Evolutionary conservation across 2,888 invertebrate genomes (phyloP).

Genomic region (Gordius sp.): DNA sequence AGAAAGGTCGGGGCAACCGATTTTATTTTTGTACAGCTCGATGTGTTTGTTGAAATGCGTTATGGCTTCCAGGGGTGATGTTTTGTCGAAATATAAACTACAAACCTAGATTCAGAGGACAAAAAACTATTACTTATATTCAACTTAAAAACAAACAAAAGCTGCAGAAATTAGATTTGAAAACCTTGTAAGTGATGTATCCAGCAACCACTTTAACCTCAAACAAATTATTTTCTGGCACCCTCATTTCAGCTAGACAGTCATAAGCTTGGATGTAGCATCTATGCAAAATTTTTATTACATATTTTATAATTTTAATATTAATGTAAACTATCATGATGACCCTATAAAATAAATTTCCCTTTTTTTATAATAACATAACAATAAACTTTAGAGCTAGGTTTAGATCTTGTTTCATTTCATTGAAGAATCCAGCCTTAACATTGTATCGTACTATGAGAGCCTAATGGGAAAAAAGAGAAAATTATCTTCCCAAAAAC

Average conservation of each 20-base stretch:
- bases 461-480: constrained; percentile 31
- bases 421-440: constrained; percentile 78
- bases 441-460: constrained; percentile 80
- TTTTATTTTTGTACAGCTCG: constrained; percentile 28
- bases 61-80: constrained; percentile 28
- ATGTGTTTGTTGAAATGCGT: constrained; percentile 29
- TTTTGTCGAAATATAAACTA: not conserved
- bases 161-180: too few species aligned
- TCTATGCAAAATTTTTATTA: constrained; percentile 28
- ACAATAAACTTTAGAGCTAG: constrained; percentile 41
- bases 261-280: constrained; percentile 54
- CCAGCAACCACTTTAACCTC: constrained; percentile 83
- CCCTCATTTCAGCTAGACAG: constrained; percentile 56
- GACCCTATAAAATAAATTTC: too few species aligned
- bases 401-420: constrained; percentile 61
- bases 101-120: not conserved
- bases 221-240: constrained; percentile 61
- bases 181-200: constrained; percentile 63
- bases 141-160: not conserved
- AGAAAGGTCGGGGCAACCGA: constrained; percentile 38
- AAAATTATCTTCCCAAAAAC: not conserved
- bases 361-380: too few species aligned
- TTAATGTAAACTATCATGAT: too few species aligned
- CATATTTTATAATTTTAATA: too few species aligned
- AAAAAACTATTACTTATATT: not conserved